Conservation (phyloP, 1,140 invertebrate genomes). For the Pachyrhynchus sulphureomaculatus region DNA sequence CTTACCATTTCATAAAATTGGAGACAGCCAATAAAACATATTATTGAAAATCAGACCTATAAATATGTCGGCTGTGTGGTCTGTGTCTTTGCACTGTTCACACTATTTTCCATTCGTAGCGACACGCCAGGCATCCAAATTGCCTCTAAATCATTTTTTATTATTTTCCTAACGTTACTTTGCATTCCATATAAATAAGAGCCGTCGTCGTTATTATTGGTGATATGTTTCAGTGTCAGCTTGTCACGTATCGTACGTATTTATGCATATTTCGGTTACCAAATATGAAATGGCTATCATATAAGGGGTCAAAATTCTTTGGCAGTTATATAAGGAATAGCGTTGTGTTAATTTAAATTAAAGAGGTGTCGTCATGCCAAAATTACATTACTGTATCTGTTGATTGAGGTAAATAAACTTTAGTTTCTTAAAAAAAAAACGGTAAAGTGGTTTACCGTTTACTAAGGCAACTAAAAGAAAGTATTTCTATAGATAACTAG, state of each 20-base stretch:
- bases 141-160: conserved; percentile 24
- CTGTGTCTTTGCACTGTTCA: conserved; percentile 9
- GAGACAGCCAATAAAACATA: no score
- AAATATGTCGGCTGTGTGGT: neutral
- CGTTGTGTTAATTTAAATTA: neutral
- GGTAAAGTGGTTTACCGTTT: no score
- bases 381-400: no score
- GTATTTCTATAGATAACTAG: no score
- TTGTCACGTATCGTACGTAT: neutral
- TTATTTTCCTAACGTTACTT: conserved; percentile 18
- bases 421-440: no score
- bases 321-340: neutral
- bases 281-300: conserved; percentile 11
- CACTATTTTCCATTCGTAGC: conserved; percentile 13
- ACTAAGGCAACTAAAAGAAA: no score
- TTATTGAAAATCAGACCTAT: no score
- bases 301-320: conserved; percentile 4
- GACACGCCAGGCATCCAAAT: conserved; percentile 9
- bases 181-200: conserved; percentile 14
- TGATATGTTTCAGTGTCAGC: neutral
- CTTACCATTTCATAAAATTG: no score
- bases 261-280: neutral
- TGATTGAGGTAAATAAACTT: no score
- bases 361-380: no score
- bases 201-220: conserved; percentile 4